phyloP scores from a whole-genome alignment of 2,888 invertebrate genomes.

The Cantharis lateralis region DNA sequence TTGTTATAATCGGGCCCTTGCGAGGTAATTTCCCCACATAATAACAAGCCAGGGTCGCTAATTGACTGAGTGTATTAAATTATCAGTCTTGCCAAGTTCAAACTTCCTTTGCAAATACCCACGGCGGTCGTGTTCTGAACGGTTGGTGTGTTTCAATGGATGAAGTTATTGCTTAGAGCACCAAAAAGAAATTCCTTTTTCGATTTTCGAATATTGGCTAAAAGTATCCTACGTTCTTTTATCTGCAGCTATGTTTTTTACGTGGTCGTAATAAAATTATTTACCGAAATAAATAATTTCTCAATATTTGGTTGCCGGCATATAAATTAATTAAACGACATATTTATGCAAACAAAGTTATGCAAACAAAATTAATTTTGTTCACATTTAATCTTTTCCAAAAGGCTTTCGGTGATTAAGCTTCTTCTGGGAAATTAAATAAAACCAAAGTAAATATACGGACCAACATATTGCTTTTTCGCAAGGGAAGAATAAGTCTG shows the following conservation, averaged over 20 bases:
- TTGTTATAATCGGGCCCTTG: constrained; percentile 48
- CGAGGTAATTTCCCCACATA: constrained; percentile 48
- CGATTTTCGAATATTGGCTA: constrained; percentile 19
- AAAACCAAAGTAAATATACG: constrained; percentile 6
- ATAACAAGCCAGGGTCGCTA: constrained; percentile 49
- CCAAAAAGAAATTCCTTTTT: constrained; percentile 18
- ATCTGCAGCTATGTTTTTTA: not conserved
- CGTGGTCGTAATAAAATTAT: not conserved
- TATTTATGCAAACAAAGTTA: not conserved
- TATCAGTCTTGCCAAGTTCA: constrained; percentile 47
- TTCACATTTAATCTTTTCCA: not conserved
- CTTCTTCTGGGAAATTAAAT: constrained; percentile 12
- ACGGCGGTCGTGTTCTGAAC: constrained; percentile 23
- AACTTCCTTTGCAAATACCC: constrained; percentile 40
- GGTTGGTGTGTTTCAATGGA: constrained; percentile 11
- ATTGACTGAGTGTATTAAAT: constrained; percentile 52
- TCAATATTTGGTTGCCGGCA: too few relatives aligned
- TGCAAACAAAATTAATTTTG: not conserved
- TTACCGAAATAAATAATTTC: not conserved
- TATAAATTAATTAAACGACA: not conserved
- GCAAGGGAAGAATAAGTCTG: not conserved
- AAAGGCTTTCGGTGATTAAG: not conserved
- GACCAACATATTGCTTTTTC: not conserved
- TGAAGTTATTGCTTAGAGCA: constrained; percentile 2
- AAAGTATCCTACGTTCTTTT: not conserved